Evolutionary conservation across 2,888 invertebrate species (phyloP), one percentile per base, ranked within the genome.

Genomic region (Diloba caeruleocephala): DNA sequence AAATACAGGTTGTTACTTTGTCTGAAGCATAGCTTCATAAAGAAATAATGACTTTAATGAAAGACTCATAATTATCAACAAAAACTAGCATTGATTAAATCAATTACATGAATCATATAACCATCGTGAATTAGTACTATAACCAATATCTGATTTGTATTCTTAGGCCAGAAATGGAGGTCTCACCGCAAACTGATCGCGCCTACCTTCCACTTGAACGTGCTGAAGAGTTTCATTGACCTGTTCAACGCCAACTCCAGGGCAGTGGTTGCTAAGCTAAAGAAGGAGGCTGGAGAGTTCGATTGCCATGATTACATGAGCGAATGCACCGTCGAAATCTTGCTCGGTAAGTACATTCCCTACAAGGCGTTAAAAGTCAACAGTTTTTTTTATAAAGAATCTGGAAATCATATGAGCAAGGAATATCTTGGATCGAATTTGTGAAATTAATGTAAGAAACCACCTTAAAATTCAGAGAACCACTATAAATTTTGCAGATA

Each of bases 171-270:
- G 74, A 97, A 97, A 95, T 97, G 97, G 97, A 95, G 96, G 41
- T 95, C 96, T 13, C 97, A 97, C 84, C 95, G 97, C 72, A 97
- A 97, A 91, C 90, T 97, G 69, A 97, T 97, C 69, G 97, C 97
- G 7, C 97, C 97, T 34, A 97, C 97, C 61, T 97, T 97, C 95
- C 97, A 97, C 82, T 93, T 97, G 87, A 97, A 97, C 87, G 97
- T 97, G 0, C 90, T 97, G 71, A 97, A 97, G 93, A 96, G 97
- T 72, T 97, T 97, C 92, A 96, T 97, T 76, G 96, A 97, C 79
- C 92, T 97, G 25, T 97, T 97, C 93, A 97, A 97, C 81, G 96
- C 96, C 59, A 97, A 97, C 90, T 97, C 97, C 32, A 94, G 95
- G 34, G 95, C 95, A 46, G 96, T 97, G 3, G 96, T 97, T 3